phyloP scores from a whole-genome alignment of 2,888 invertebrate species.

The Caenorhabditis sp. region DNA sequence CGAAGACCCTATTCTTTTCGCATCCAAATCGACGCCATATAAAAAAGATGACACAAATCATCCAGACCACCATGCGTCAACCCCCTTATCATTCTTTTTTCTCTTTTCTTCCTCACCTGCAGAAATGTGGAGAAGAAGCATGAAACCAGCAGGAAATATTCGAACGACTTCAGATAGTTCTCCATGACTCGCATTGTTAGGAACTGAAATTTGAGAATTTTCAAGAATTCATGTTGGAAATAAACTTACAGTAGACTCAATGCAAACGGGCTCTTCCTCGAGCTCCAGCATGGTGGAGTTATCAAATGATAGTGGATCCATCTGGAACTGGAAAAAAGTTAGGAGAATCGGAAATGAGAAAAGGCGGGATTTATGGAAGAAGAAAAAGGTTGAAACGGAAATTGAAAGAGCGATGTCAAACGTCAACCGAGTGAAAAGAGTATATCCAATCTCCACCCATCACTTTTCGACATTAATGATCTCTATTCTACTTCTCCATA shows the following conservation, averaged over 20 bases:
- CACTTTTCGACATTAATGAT: slow-evolving; percentile 13
- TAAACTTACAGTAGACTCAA: slow-evolving; percentile 44
- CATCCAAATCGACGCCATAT: not conserved
- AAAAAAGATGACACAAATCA: slow-evolving; percentile 3
- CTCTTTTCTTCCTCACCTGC: slow-evolving; percentile 45
- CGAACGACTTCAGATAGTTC: slow-evolving; percentile 59
- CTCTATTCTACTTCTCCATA: slow-evolving; percentile 20
- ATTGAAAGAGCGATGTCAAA: not conserved
- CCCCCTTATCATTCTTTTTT: not conserved
- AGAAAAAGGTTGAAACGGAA: slow-evolving; percentile 4
- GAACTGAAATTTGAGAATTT: slow-evolving; percentile 51
- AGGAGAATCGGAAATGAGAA: slow-evolving; percentile 1
- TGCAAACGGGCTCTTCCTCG: slow-evolving; percentile 46
- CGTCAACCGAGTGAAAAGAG: not conserved
- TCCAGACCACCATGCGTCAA: slow-evolving; percentile 4
- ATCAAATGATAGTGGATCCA: slow-evolving; percentile 25
- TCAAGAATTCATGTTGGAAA: not conserved
- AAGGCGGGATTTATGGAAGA: not conserved
- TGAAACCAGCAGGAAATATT: slow-evolving; percentile 55
- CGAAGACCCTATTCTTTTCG: slow-evolving; percentile 8
- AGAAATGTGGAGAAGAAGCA: slow-evolving; percentile 66
- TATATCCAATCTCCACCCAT: not conserved
- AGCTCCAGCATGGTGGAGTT: slow-evolving; percentile 22
- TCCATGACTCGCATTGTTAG: slow-evolving; percentile 42
- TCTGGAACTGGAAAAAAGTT: slow-evolving; percentile 27